Evolutionary conservation across 1,140 invertebrate genomes (phyloP).

Genomic region (Plutomurus gul): DNA sequence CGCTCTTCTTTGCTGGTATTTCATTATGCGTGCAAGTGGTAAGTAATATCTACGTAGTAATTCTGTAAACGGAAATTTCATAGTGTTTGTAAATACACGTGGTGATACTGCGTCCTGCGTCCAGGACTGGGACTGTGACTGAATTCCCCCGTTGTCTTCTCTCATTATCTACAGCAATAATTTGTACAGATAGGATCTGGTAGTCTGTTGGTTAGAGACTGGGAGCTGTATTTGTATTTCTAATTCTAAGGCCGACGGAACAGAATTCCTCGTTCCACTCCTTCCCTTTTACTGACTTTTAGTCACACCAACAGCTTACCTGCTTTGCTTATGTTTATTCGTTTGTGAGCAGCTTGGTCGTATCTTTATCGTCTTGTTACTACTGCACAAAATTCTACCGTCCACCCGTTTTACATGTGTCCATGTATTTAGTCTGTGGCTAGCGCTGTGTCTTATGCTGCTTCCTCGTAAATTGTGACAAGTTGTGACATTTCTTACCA

Average conservation of each 20-base stretch:
- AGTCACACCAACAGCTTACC: too few species aligned
- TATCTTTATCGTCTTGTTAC: too few species aligned
- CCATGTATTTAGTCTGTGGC: background rate
- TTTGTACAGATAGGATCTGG: conserved; percentile 16
- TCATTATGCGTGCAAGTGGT: too few species aligned
- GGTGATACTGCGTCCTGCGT: too few species aligned
- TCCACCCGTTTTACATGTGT: background rate
- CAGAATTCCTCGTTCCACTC: background rate
- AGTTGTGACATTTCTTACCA: conserved; percentile 13
- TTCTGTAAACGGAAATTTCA: too few species aligned
- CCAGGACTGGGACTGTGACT: background rate
- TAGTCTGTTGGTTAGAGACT: background rate
- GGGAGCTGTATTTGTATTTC: conserved; percentile 25
- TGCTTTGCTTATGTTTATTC: too few species aligned
- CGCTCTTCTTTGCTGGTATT: background rate
- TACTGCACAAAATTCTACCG: background rate
- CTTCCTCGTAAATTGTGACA: conserved; percentile 19
- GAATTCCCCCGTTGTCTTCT: conserved; percentile 23
- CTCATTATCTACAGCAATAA: conserved; percentile 27
- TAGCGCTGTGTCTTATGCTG: background rate
- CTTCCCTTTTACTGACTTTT: too few species aligned
- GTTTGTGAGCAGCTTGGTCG: too few species aligned
- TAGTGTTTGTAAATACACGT: too few species aligned
- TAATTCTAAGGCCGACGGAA: background rate
- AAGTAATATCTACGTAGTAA: background rate